Evolutionary conservation across 2,113 vertebrate species (phyloP), one percentile per base, ranked within the genome.

Genomic region (Gallinago undulata): DNA sequence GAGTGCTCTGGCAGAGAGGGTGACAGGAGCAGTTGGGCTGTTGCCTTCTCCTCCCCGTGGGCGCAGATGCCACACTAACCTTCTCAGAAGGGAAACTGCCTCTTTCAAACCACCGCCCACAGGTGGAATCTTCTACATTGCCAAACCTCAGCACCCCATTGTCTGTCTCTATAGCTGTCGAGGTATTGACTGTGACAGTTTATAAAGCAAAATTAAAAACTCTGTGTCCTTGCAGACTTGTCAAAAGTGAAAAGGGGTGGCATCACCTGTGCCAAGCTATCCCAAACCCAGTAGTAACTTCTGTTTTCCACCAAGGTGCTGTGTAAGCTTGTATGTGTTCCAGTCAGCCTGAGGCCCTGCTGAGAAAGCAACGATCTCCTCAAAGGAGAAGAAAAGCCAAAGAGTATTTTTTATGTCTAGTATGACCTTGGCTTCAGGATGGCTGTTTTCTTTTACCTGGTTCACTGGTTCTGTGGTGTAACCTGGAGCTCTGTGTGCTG

Each of bases 1-100:
- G 41, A 13, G 4, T 73, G 22, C 33, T 72, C 31, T 62, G 69
- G 59, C 57, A 30, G 0, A 28, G 59, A 80, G 31, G 1, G 0
- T 60, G 67, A 63, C 79, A 77, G 55, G 77, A 86, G 47, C 60
- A 28, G 25, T 39, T 39, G 43, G 48, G 4, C 69, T 64, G 33
- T 33, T 88, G 66, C 53, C 35, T 79, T 87, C 18, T 39, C 62
- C 33, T 87, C 51, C 28, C 25, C 73, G 0, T 41, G 73, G 56
- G 53, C 39, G 31, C 43, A 82, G 70, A 59, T 73, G 60, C 45
- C 22, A 45, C 17, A 69, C 35, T 39, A 94, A 76, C 77, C 47
- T 68, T 70, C 56, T 93, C 47, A 8, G 70, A 33, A 72, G 51
- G 64, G 37, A 76, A 92, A 50, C 62, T 73, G 41, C 73, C 56